Evolutionary conservation across 2,113 vertebrate species (phyloP).

Genomic region (Paramisgurnus dabryanus): DNA sequence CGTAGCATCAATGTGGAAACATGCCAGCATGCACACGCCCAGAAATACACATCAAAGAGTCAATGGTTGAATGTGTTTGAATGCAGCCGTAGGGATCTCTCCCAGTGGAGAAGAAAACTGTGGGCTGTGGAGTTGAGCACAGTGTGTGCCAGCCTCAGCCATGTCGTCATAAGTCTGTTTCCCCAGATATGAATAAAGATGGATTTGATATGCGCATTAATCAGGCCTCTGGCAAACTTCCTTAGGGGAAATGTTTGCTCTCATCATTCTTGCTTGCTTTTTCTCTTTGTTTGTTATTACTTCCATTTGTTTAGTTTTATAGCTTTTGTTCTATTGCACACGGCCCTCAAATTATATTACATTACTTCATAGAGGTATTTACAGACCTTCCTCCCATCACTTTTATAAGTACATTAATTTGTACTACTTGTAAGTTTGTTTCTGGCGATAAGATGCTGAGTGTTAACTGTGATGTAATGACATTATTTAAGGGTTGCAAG

Average conservation of each 20-base stretch:
- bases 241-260: neutral
- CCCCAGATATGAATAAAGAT: slow-evolving; percentile 57
- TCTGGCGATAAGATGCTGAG: neutral
- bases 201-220: slow-evolving; percentile 69
- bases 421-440: neutral
- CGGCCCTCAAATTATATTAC: neutral
- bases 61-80: neutral
- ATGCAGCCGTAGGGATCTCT: neutral
- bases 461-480: slow-evolving; percentile 1
- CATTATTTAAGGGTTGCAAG: neutral
- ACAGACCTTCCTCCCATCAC: neutral
- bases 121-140: neutral
- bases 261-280: slow-evolving; percentile 11
- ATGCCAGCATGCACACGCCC: slow-evolving; percentile 22
- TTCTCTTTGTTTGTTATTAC: neutral
- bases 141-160: neutral
- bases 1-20: slow-evolving; percentile 56
- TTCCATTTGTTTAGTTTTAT: neutral
- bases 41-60: slow-evolving; percentile 13
- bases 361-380: no score
- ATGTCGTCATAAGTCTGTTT: slow-evolving; percentile 36
- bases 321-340: neutral
- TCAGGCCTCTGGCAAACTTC: slow-evolving; percentile 49
- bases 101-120: neutral
- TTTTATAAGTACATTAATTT: neutral